A percentile compares a stretch with the other conserved stretches of the same genome.
Conservation (phyloP, 2,797 vertebrate genomes). For the Eupleurogrammus muticus region DNA sequence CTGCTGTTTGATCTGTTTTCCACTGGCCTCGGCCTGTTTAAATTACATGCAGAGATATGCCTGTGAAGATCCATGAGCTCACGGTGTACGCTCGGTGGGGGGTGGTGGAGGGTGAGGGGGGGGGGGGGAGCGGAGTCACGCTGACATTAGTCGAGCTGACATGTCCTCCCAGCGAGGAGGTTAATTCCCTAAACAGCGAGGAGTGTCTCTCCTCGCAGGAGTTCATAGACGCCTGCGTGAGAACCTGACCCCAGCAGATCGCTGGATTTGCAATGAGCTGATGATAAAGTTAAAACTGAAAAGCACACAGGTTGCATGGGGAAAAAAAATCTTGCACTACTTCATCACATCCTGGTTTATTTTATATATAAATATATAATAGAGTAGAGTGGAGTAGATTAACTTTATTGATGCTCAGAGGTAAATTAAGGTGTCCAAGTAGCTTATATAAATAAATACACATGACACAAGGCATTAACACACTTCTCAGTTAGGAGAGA, state of each 20-base stretch:
- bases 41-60: slow-evolving; percentile 57
- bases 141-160: slow-evolving; percentile 77
- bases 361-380: too few relatives aligned
- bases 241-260: slow-evolving; percentile 42
- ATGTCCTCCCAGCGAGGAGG: slow-evolving; percentile 73
- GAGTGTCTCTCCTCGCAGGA: slow-evolving; percentile 51
- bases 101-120: too few relatives aligned
- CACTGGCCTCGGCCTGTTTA: slow-evolving; percentile 16
- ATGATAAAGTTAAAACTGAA: slow-evolving; percentile 35
- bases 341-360: slow-evolving; percentile 2
- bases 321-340: not conserved
- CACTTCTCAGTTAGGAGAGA: too few relatives aligned
- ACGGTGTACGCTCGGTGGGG: slow-evolving; percentile 54
- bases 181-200: slow-evolving; percentile 78
- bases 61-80: slow-evolving; percentile 34
- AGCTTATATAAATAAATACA: too few relatives aligned
- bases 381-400: too few relatives aligned
- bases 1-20: slow-evolving; percentile 40
- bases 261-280: slow-evolving; percentile 31
- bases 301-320: slow-evolving; percentile 8
- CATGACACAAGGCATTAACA: too few relatives aligned
- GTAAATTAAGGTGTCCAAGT: too few relatives aligned
- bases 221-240: slow-evolving; percentile 55
- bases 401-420: too few relatives aligned
- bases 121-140: slow-evolving; percentile 65